Base-by-base conservation (phyloP, 92 coral and sea anemone genomes). In the Phenganax marumi region DNA sequence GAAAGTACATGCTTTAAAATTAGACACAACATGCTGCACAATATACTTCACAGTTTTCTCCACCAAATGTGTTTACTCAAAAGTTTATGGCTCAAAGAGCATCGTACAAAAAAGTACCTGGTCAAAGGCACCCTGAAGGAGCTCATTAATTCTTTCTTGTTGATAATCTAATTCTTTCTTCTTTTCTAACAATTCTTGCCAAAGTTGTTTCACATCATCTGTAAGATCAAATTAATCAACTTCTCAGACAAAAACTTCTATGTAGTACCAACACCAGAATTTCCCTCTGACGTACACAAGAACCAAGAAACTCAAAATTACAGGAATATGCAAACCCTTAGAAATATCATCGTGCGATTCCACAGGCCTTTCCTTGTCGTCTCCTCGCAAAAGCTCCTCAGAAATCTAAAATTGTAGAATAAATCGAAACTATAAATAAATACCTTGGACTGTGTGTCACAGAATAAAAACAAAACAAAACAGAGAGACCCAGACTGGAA, bases 71-170 rank as follows among this genome's bases (percentile, higher is more conserved):
- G 43, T 33, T 33, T 33, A 33, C 43, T 33, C 43, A 2, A 33
- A 33, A 10, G 23, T 14, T 33, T 70, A 18, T 2, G 4, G 60
- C 39, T 17, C 33, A n/a, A 18, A 10, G 11, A 10, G 10, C 26
- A 18, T 2, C 2, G 6, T 50, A 50, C 58, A 10, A 73, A 14
- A 22, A 26, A 10, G 25, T 75, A 77, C 82, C 71, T 77, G 82
- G 25, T 77, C 71, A 77, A 58, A 77, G 46, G 82, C 82, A 77
- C 49, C 82, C 57, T 77, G 71, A 77, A 77, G 82, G 33, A 77
- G 82, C 0, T 77, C 82, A 51, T 77, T 55, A 18, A 77, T 58
- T 18, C 6, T 58, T 58, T 60, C 82, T 49, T 77, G 82, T 48
- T 77, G 82, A 26, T 58, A 19, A 21, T 77, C 71, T 39, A 77